phyloP scores from a whole-genome alignment of 2,113 vertebrate species.

The Corydoras maculifer region DNA sequence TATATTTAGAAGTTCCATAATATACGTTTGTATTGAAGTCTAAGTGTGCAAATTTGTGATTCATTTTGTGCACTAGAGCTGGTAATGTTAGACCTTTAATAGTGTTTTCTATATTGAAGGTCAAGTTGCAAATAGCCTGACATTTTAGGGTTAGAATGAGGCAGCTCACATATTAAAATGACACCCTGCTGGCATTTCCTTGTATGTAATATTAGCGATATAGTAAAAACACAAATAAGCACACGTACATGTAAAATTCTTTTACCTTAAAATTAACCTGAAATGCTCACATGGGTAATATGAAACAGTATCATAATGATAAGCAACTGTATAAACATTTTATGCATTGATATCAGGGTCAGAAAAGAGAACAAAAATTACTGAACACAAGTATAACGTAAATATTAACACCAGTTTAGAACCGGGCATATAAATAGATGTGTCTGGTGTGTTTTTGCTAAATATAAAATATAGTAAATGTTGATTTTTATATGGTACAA shows the following conservation, averaged over 20 bases:
- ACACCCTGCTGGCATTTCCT: slow-evolving; percentile 50
- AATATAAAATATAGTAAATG: too few species aligned
- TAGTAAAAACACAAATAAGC: slow-evolving; percentile 6
- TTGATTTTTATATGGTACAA: too few species aligned
- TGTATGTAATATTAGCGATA: slow-evolving; percentile 33
- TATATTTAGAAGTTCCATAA: too few species aligned
- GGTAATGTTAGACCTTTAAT: slow-evolving; percentile 43
- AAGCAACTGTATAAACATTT: too few species aligned
- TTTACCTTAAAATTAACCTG: slow-evolving; percentile 9
- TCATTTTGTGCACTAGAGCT: not conserved
- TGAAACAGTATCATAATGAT: too few species aligned
- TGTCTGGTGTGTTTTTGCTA: too few species aligned
- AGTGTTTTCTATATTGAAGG: slow-evolving; percentile 53
- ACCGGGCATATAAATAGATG: too few species aligned
- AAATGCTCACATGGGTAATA: not conserved
- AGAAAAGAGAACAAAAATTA: too few species aligned
- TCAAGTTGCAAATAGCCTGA: slow-evolving; percentile 55
- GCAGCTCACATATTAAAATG: slow-evolving; percentile 32
- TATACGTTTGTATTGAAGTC: not conserved
- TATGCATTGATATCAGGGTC: too few species aligned
- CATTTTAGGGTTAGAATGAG: slow-evolving; percentile 45
- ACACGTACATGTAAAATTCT: not conserved
- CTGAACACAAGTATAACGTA: too few species aligned
- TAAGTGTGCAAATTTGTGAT: not conserved
- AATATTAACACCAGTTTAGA: too few species aligned